A percentile compares a stretch with the other conserved stretches of the same genome.
These are phyloP conservation scores for Drosophila chauvacae DNA, from an alignment of 1,140 invertebrate genomes.

Conservation along the genomic window DNA sequence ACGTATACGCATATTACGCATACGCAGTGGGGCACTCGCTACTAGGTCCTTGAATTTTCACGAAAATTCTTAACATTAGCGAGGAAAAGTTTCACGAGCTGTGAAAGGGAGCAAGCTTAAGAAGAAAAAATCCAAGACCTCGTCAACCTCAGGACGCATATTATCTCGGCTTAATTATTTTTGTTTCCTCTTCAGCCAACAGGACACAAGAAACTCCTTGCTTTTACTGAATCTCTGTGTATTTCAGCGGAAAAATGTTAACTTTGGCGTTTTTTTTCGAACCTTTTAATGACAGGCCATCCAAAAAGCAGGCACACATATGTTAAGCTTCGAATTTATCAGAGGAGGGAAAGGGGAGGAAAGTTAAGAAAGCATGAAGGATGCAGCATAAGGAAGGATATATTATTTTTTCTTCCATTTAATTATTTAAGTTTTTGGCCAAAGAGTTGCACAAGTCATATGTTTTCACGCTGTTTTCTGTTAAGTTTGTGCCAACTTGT, in stretches of 20 bases:
- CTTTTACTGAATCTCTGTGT: constrained; percentile 6
- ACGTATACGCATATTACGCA: constrained; percentile 20
- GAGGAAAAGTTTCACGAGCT: constrained; percentile 30
- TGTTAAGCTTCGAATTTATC: not conserved
- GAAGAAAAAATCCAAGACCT: not conserved
- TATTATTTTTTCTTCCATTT: not conserved
- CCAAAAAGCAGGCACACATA: not conserved
- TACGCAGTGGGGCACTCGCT: constrained; percentile 42
- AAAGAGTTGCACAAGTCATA: constrained; percentile 5
- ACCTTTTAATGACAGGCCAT: constrained; percentile 53
- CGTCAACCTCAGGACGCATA: not conserved
- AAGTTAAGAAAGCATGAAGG: not conserved
- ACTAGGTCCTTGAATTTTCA: constrained; percentile 38
- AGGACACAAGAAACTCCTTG: not conserved
- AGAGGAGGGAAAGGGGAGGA: not conserved
- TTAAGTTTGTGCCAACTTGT: not conserved
- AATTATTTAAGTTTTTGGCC: constrained; percentile 12
- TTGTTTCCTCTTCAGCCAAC: constrained; percentile 28
- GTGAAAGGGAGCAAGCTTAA: not conserved
- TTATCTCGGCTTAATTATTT: constrained; percentile 36
- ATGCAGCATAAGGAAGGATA: not conserved
- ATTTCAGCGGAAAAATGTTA: constrained; percentile 27
- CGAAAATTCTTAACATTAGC: constrained; percentile 54
- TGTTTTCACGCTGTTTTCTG: not conserved
- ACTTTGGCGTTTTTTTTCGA: constrained; percentile 34